These are phyloP conservation scores for Boloria euphrosyne DNA, from an alignment of 2,888 invertebrate species.

Conservation along the genomic window DNA sequence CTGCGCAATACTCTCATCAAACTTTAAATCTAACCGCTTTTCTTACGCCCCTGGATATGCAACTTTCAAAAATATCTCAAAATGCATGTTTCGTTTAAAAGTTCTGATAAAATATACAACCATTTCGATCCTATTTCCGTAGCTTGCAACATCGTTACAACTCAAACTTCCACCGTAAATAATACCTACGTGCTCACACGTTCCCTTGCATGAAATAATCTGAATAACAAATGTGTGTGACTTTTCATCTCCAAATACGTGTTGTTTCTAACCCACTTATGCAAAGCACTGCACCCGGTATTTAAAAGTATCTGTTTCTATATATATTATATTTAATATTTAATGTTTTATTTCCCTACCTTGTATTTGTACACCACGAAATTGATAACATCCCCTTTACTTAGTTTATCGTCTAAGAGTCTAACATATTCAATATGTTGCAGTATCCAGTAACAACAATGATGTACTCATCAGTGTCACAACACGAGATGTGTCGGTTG, in stretches of 20 bases:
- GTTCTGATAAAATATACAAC: slow-evolving; percentile 20
- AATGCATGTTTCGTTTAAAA: slow-evolving; percentile 36
- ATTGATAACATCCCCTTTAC: neutral
- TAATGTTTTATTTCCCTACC: neutral
- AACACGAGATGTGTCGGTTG: slow-evolving; percentile 86
- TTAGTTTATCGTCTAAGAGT: neutral
- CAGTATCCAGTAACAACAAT: slow-evolving; percentile 81
- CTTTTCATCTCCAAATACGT: slow-evolving; percentile 32
- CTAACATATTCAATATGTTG: slow-evolving; percentile 40
- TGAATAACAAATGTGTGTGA: slow-evolving; percentile 35
- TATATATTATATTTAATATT: no score
- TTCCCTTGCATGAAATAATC: slow-evolving; percentile 38
- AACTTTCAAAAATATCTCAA: slow-evolving; percentile 22
- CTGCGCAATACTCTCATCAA: slow-evolving; percentile 17
- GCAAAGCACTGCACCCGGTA: slow-evolving; percentile 30
- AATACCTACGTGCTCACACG: slow-evolving; percentile 36
- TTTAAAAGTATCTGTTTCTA: slow-evolving; percentile 16
- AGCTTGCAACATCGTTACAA: slow-evolving; percentile 27
- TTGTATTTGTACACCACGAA: neutral
- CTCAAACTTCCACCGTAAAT: slow-evolving; percentile 17
- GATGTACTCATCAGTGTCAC: slow-evolving; percentile 85
- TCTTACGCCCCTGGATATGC: slow-evolving; percentile 10
- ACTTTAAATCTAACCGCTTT: slow-evolving; percentile 12
- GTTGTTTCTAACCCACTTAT: slow-evolving; percentile 27
- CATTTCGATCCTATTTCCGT: slow-evolving; percentile 24